Conservation (phyloP, 2,888 invertebrate genomes). For the Dasysyrphus tricinctus region DNA sequence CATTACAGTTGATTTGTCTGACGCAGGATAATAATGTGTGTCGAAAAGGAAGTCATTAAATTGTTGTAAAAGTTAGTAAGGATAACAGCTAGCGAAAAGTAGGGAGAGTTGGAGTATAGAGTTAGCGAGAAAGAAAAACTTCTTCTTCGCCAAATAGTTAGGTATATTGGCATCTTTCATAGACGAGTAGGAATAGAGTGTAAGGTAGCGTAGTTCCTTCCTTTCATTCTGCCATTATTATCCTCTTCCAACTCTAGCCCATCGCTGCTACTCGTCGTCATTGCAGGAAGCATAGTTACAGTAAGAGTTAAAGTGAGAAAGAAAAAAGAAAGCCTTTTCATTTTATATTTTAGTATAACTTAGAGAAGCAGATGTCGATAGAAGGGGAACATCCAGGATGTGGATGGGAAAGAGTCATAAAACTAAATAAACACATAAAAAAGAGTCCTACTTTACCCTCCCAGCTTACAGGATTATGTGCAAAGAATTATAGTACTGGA, state of each 20-base stretch:
- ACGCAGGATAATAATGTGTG: conserved; percentile 76
- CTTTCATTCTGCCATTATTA: conserved; percentile 34
- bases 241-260: conserved; percentile 5
- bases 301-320: conserved; percentile 37
- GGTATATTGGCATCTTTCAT: conserved; percentile 60
- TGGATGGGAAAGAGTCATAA: conserved; percentile 16
- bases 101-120: too few species aligned
- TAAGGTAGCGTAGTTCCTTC: conserved; percentile 66
- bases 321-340: conserved; percentile 22
- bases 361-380: conserved; percentile 58
- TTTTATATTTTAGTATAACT: conserved; percentile 50
- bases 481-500: conserved; percentile 59
- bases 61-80: conserved; percentile 69
- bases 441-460: not conserved
- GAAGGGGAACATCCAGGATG: not conserved
- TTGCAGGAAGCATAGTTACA: conserved; percentile 29
- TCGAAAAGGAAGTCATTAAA: conserved; percentile 76
- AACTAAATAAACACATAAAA: conserved; percentile 22
- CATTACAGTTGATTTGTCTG: conserved; percentile 73
- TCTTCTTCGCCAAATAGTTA: conserved; percentile 49
- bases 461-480: conserved; percentile 48
- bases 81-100: conserved; percentile 22
- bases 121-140: conserved; percentile 52
- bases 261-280: not conserved
- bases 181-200: not conserved